These are phyloP conservation scores for crab-eating macaque (Macaca fascicularis) DNA, from an alignment of 2,113 vertebrate species.

Conservation along the genomic window T2T-MFA8v1.1 NC_088380.1:88469001-88469500, in stretches of 20 bases:
- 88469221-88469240: not conserved
- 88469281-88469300: not conserved
- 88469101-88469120: not conserved
- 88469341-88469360: not conserved
- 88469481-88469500: too few relatives aligned
- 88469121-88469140: not conserved
- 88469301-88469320: not conserved
- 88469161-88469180: not conserved
- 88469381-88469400: not conserved
- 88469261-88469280: not conserved
- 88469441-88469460: not conserved
- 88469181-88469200: not conserved
- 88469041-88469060: too few relatives aligned
- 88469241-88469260: not conserved
- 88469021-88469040: too few relatives aligned
- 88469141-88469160: not conserved
- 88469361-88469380: not conserved
- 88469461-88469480: not conserved
- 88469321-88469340: not conserved
- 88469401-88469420: not conserved
- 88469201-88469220: not conserved
- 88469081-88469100: not conserved
- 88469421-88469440: not conserved
- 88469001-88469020: too few relatives aligned
- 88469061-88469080: not conserved